These are phyloP conservation scores for Mus pahari DNA, from an alignment of 2,113 vertebrate species.

Conservation along the genomic window DNA sequence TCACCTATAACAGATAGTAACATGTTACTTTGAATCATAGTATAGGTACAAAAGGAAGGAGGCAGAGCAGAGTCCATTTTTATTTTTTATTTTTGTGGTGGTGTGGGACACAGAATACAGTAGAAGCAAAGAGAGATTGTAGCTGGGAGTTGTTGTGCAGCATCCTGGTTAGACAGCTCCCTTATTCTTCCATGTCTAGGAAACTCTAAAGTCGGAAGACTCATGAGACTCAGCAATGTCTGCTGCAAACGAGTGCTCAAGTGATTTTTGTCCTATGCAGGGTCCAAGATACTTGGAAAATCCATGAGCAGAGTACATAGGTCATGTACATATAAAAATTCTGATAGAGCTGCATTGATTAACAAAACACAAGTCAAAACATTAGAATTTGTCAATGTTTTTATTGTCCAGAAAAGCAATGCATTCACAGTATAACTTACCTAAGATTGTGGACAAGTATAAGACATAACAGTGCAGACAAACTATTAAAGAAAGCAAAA, in stretches of 20 bases:
- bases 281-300: not conserved
- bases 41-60: not conserved
- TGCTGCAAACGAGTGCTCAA: not conserved
- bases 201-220: not conserved
- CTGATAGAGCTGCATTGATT: not conserved
- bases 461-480: not conserved
- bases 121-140: not conserved
- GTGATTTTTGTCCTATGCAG: not conserved
- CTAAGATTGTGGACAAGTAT: not conserved
- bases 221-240: not conserved
- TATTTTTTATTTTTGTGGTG: not conserved
- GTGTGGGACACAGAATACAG: not conserved
- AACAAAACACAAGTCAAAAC: not conserved
- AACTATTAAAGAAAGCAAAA: not conserved
- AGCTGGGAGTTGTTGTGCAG: not conserved
- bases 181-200: not conserved
- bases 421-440: not conserved
- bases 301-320: not conserved
- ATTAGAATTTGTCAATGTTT: not conserved
- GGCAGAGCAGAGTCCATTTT: not conserved
- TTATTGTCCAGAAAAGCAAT: conserved; percentile 28
- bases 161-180: not conserved
- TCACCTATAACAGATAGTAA: not conserved
- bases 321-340: not conserved
- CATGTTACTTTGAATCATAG: not conserved